Base-by-base conservation (phyloP, 2,888 invertebrate species). In the Drosophila recens region DNA sequence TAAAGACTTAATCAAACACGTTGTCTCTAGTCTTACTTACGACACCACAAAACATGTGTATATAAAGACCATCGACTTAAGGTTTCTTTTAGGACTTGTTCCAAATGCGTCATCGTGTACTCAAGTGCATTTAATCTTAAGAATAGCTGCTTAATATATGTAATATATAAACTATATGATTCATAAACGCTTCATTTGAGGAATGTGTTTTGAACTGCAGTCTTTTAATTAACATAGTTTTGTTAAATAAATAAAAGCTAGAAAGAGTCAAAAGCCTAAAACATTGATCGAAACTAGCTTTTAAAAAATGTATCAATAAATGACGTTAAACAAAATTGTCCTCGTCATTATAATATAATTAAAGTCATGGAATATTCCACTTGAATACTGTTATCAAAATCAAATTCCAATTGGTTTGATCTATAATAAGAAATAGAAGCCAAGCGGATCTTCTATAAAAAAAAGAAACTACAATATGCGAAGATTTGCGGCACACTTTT, bases 401-500 rank as follows among this genome's bases (percentile, higher is more conserved):
- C 42, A 20, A 42, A 57, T 62, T 30, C 33, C 34, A n/a, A 45
- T 42, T 5, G 1, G 2, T 2, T 5, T 43, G 38, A 36, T 46
- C 63, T 17, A 38, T 8, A 15, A 20, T n/a, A 42, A 46, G 10
- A 62, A 48, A 38, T 20, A 34, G 30, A 52, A 43, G 36, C 42
- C 10, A 57, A 64, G 23, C 75, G 76, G 64, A 76, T 75, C 53
- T 75, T 23, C 27, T 6, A 27, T 27, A 11, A 45, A 68, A 62
- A 66, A 79, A 70, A 79, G 79, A 82, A 82, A 84, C 80, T 80
- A n/a, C n/a, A n/a, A n/a, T n/a, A 74, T 79, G 76, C 57, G 1
- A 61, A 45, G 58, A 57, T 71, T 51, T 45, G 57, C 57, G 70
- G 59, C 70, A 62, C 43, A 63, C 61, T 43, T 30, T 38, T 38